Evolutionary conservation across 92 coral and sea anemone species (phyloP).

Genomic region (Scolanthus callimorphus): DNA sequence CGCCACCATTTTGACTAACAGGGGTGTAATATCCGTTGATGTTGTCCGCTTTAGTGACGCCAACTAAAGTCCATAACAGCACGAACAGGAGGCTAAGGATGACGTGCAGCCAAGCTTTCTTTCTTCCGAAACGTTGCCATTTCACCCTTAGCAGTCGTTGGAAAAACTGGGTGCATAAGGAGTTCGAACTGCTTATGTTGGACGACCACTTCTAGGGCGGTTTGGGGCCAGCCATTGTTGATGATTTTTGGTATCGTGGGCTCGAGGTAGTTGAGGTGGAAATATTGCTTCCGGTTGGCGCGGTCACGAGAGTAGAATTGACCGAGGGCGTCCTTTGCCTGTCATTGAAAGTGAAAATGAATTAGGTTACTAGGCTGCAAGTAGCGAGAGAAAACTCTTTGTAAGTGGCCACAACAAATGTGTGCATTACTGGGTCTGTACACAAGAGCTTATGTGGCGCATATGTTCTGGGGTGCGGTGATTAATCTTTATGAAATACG

Average conservation of each 20-base stretch:
- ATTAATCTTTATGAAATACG: no score
- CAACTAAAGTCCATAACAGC: constrained; percentile 85
- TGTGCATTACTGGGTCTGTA: no score
- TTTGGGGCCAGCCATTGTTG: constrained; percentile 89
- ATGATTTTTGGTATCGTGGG: constrained; percentile 76
- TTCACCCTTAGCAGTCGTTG: constrained; percentile 89
- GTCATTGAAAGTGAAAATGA: not conserved
- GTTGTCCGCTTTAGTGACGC: constrained; percentile 60
- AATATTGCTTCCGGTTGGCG: constrained; percentile 91
- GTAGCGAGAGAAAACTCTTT: no score
- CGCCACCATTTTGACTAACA: constrained; percentile 79
- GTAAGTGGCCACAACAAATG: no score
- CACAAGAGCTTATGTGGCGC: no score
- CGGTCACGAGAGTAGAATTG: constrained; percentile 91
- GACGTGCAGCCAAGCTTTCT: constrained; percentile 87
- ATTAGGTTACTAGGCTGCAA: no score
- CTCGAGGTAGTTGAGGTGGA: constrained; percentile 86
- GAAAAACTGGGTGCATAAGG: constrained; percentile 95
- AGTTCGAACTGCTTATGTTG: constrained; percentile 93
- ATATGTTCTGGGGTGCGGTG: no score
- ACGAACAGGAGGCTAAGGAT: constrained; percentile 71
- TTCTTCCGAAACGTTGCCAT: constrained; percentile 87
- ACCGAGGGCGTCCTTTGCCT: constrained; percentile 85
- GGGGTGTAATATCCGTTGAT: constrained; percentile 62
- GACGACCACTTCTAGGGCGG: constrained; percentile 84